Base-by-base conservation (phyloP, 2,888 invertebrate species). In the Subacronicta megacephala region DNA sequence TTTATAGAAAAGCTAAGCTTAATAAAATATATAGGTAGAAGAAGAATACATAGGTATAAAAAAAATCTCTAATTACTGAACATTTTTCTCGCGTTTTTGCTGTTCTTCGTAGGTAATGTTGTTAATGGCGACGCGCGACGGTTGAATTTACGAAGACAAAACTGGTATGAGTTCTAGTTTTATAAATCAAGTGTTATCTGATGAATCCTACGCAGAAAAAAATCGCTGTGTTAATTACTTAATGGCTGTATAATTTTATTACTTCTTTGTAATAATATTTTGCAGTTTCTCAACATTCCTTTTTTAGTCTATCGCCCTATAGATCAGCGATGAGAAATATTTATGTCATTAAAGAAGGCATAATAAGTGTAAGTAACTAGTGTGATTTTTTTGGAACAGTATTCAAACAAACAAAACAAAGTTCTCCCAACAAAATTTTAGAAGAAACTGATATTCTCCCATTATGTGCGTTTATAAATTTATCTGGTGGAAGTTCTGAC, bases 121-220 rank as follows among this genome's bases (percentile, higher is more conserved):
- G 44, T 35, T 26, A 37, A 44, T 45, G 5, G 10, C 36, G 13
- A 12, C 37, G n/a, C n/a, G n/a, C n/a, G 26, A 26, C 7, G n/a
- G 12, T 12, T 15, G 41, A 26, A 26, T 26, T 26, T 7, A 7
- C 20, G 18, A 36, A 33, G 29, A 31, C 18, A n/a, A n/a, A n/a
- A n/a, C 36, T 5, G 15, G 29, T 50, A 26, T 10, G n/a, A 29
- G 56, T 2, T 46, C 29, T 18, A 38, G 36, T 37, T 55, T 9
- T 38, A 65, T 55, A 55, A 62, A 69, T 62, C 49, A 49, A 54
- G 23, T 44, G 20, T 38, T 71, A 58, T 67, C 62, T 53, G 41
- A 38, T 20, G 9, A 50, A 58, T 62, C 63, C 69, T 52, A 53
- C 47, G 26, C 67, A 41, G 17, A 9, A 50, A 51, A 52, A 46